Percentiles rank a stretch among this genome's conserved stretches.
These are phyloP conservation scores for Hycleus phaleratus DNA, from an alignment of 1,140 invertebrate species.

Conservation along the genomic window DNA sequence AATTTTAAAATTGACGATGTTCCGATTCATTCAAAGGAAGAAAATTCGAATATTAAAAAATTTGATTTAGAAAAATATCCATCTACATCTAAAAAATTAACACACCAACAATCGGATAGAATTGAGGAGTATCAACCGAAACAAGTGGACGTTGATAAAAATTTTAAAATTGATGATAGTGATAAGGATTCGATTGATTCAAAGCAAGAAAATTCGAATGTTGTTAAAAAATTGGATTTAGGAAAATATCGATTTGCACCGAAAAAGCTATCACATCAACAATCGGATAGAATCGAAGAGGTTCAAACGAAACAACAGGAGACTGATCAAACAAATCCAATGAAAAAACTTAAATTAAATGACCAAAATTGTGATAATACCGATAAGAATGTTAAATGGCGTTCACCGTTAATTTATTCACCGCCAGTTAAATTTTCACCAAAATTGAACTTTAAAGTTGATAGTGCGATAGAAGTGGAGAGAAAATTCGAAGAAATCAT, in stretches of 20 bases:
- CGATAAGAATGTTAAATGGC: slow-evolving; percentile 19
- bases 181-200: neutral
- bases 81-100: neutral
- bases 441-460: slow-evolving; percentile 4
- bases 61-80: neutral
- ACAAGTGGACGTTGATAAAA: neutral
- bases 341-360: slow-evolving; percentile 2
- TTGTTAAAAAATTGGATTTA: neutral
- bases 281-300: no score
- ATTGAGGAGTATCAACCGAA: no score
- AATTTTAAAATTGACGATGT: neutral
- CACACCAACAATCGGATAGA: neutral
- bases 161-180: neutral
- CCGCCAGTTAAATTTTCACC: slow-evolving; percentile 23
- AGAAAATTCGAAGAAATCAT: neutral
- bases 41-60: neutral
- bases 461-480: neutral
- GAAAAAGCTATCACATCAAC: neutral
- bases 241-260: neutral
- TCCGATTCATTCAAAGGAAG: neutral
- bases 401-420: slow-evolving; percentile 25
- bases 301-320: neutral
- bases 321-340: neutral
- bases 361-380: neutral
- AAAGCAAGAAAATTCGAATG: neutral